These are phyloP conservation scores for Amphibalanus amphitrite DNA, from an alignment of 1,140 invertebrate species.

Conservation along the genomic window DNA sequence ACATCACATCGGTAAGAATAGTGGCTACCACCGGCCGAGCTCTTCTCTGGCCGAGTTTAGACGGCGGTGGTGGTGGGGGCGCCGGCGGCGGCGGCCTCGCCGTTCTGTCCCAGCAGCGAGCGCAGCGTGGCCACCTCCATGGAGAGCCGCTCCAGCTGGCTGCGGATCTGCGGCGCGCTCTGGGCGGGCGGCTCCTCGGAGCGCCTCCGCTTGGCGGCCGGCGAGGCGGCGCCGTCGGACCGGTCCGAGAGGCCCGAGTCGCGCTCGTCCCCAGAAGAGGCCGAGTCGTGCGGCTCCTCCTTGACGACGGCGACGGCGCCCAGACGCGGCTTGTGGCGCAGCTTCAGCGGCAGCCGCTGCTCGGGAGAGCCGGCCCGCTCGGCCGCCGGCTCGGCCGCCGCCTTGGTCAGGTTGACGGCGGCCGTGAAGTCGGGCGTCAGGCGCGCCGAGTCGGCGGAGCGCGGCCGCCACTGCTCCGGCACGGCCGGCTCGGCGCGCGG, in stretches of 20 bases:
- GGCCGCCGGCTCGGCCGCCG: no score
- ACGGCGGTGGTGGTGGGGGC: no score
- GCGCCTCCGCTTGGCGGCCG: neutral
- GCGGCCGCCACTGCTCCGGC: neutral
- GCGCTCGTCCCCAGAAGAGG: constrained; percentile 44
- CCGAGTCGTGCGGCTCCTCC: constrained; percentile 16
- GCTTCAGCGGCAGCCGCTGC: constrained; percentile 51
- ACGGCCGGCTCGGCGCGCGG: no score
- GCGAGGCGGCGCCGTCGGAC: constrained; percentile 5
- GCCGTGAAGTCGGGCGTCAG: neutral
- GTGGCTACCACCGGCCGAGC: no score
- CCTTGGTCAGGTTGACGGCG: neutral
- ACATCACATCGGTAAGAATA: no score
- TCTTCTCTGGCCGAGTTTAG: neutral
- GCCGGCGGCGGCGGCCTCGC: no score
- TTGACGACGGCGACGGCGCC: constrained; percentile 23
- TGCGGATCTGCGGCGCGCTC: constrained; percentile 38
- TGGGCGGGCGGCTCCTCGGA: neutral
- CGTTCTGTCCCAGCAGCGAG: constrained; percentile 26
- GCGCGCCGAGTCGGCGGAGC: neutral
- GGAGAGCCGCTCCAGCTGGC: constrained; percentile 66
- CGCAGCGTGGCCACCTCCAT: constrained; percentile 82
- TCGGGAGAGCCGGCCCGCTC: neutral
- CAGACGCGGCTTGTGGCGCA: constrained; percentile 74
- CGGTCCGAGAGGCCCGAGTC: constrained; percentile 66